These are phyloP conservation scores for Onychorhynchus coronatus DNA, from an alignment of 2,113 vertebrate genomes.

Conservation along the genomic window DNA sequence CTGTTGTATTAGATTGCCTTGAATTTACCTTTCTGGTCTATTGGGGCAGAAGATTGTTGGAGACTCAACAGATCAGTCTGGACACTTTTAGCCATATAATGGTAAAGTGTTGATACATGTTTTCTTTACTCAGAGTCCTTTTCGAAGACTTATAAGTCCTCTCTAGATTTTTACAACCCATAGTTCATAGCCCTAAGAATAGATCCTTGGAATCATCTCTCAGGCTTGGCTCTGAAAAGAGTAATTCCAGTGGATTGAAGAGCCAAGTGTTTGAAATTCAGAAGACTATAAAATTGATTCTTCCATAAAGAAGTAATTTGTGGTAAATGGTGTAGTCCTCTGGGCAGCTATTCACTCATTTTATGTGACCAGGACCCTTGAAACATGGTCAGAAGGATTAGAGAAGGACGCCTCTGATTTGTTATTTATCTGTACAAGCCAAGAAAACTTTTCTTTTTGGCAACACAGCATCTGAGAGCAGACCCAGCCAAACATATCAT, in stretches of 20 bases:
- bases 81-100: background rate
- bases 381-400: background rate
- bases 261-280: slow-evolving; percentile 61
- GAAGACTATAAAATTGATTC: slow-evolving; percentile 62
- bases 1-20: background rate
- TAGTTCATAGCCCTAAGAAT: slow-evolving; percentile 5
- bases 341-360: slow-evolving; percentile 26
- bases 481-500: background rate
- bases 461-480: background rate
- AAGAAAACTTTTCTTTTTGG: background rate
- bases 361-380: slow-evolving; percentile 23
- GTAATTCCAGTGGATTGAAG: slow-evolving; percentile 46
- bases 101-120: background rate
- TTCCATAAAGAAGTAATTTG: slow-evolving; percentile 64
- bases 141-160: background rate
- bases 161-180: slow-evolving; percentile 20
- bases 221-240: slow-evolving; percentile 12
- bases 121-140: slow-evolving; percentile 4
- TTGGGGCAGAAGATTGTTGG: background rate
- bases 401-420: background rate
- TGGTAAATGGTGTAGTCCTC: slow-evolving; percentile 56
- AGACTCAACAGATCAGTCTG: background rate
- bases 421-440: background rate
- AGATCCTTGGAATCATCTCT: slow-evolving; percentile 15
- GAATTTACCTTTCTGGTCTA: background rate